A percentile compares a stretch with the other conserved stretches of the same genome.
These are phyloP conservation scores for Oenanthe oenanthe DNA, from an alignment of 2,113 vertebrate species.

Conservation along the genomic window DNA sequence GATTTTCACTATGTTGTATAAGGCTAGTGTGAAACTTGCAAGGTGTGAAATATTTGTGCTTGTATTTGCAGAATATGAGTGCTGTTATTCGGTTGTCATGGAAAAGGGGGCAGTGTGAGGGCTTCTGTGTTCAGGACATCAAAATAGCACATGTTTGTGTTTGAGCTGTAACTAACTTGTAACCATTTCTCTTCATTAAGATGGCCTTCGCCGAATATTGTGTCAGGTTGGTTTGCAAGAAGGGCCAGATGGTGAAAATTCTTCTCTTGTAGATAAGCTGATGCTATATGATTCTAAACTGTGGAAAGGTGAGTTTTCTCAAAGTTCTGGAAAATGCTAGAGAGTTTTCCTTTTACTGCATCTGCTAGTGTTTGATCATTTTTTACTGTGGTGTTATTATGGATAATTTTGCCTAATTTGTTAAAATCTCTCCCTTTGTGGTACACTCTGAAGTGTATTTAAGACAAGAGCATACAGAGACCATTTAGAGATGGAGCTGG, in stretches of 20 bases:
- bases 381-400: background rate
- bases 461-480: background rate
- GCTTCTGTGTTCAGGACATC: background rate
- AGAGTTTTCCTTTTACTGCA: background rate
- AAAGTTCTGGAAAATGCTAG: background rate
- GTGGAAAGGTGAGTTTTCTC: slow-evolving; percentile 89
- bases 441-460: background rate
- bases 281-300: slow-evolving; percentile 97
- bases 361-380: background rate
- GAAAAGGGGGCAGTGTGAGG: background rate
- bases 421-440: background rate
- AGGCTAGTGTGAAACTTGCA: background rate
- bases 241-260: slow-evolving; percentile 87
- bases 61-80: background rate
- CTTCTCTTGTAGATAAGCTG: slow-evolving; percentile 89
- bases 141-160: background rate
- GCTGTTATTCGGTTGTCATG: background rate
- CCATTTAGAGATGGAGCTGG: background rate
- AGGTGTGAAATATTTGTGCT: background rate
- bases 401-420: background rate
- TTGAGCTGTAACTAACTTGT: background rate
- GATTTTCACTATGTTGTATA: background rate
- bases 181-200: slow-evolving; percentile 68
- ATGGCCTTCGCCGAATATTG: slow-evolving; percentile 89
- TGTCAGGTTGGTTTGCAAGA: slow-evolving; percentile 94